phyloP scores from a whole-genome alignment of 30 jellyfish, hydroid and myxozoan species.

The Aurelia sp. region DNA sequence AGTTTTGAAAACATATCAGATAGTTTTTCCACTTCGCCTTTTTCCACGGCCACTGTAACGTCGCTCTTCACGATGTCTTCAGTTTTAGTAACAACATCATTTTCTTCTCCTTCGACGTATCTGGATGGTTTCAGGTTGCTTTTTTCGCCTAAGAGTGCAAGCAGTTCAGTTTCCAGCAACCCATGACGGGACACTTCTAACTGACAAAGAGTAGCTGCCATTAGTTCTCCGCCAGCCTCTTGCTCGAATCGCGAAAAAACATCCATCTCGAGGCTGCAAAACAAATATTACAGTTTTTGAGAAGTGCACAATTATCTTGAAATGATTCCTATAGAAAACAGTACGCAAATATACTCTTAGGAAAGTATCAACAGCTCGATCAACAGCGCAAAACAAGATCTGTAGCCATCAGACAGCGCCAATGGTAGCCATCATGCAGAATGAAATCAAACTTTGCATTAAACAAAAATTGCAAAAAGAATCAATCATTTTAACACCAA shows the following conservation, averaged over 20 bases:
- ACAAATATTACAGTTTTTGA: background rate
- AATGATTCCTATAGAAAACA: background rate
- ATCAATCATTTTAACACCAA: too few species aligned
- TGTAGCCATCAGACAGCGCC: too few species aligned
- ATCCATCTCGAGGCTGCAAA: slow-evolving; percentile 66
- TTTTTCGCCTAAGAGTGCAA: slow-evolving; percentile 49
- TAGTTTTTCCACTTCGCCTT: slow-evolving; percentile 33
- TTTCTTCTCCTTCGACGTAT: slow-evolving; percentile 22
- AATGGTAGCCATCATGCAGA: too few species aligned
- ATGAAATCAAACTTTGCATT: too few species aligned
- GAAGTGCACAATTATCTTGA: background rate
- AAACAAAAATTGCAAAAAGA: too few species aligned
- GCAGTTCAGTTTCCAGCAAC: slow-evolving; percentile 66
- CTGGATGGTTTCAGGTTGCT: slow-evolving; percentile 31
- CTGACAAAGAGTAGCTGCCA: slow-evolving; percentile 64
- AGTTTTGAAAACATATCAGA: slow-evolving; percentile 52
- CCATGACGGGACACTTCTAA: slow-evolving; percentile 79
- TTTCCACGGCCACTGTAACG: background rate
- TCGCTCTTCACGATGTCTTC: too few species aligned
- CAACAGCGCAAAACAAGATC: too few species aligned
- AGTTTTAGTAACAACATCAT: background rate
- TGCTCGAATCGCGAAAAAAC: slow-evolving; percentile 67
- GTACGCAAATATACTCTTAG: too few species aligned
- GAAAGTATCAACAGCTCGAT: too few species aligned
- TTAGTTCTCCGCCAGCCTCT: slow-evolving; percentile 68